These are phyloP conservation scores for Allenopithecus nigroviridis DNA, from an alignment of 2,797 vertebrate genomes.

Conservation along the genomic window DNA sequence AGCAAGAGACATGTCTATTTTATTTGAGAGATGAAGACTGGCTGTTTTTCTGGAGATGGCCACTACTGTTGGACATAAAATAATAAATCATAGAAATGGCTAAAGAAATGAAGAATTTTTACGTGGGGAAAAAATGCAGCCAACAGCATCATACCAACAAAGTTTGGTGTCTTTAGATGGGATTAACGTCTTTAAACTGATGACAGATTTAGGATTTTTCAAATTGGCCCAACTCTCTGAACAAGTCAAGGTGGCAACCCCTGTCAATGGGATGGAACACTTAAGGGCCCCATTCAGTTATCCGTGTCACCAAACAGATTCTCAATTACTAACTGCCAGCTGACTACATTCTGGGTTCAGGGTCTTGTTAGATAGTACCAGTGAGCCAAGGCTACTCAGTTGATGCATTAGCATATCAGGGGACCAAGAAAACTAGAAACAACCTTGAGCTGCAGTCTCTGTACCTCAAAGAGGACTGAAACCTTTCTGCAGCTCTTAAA, in stretches of 20 bases:
- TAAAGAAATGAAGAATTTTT: slow-evolving; percentile 19
- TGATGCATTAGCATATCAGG: neutral
- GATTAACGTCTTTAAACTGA: neutral
- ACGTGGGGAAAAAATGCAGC: slow-evolving; percentile 1
- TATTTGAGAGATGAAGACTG: slow-evolving; percentile 43
- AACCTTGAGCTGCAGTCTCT: neutral
- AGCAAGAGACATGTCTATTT: neutral
- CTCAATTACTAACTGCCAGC: neutral
- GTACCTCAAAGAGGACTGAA: neutral
- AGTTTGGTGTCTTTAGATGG: slow-evolving; percentile 11
- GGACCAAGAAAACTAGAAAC: neutral
- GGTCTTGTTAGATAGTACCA: neutral
- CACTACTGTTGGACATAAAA: slow-evolving; percentile 21
- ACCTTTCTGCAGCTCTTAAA: neutral
- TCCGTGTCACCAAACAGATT: neutral
- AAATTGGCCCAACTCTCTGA: neutral
- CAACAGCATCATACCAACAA: neutral
- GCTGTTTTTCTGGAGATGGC: slow-evolving; percentile 2
- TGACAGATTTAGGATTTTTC: slow-evolving; percentile 4
- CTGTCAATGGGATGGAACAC: neutral
- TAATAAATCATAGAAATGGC: slow-evolving; percentile 20
- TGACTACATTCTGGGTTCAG: neutral
- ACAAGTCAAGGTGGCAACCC: neutral
- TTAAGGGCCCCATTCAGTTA: neutral
- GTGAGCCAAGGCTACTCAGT: neutral